phyloP scores from a whole-genome alignment of 2,113 vertebrate species.

The Anhinga anhinga region DNA sequence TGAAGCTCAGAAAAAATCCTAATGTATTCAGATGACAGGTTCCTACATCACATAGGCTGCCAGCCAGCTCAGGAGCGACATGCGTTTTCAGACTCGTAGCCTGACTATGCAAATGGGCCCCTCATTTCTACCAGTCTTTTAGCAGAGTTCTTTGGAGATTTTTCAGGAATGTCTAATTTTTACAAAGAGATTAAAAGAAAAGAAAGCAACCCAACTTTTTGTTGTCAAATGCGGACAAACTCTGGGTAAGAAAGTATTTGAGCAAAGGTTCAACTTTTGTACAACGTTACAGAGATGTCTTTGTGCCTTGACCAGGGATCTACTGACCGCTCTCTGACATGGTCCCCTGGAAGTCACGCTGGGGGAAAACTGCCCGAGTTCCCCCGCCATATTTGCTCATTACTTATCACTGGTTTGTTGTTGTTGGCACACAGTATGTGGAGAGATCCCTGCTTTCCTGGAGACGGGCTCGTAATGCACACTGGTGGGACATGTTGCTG shows the following conservation, averaged over 20 bases:
- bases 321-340: neutral
- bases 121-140: neutral
- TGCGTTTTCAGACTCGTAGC: neutral
- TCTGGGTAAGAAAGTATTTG: neutral
- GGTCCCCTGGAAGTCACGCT: neutral
- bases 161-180: neutral
- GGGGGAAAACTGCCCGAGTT: neutral
- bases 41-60: neutral
- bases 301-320: neutral
- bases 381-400: neutral
- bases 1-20: neutral
- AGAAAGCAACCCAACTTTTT: fast-evolving
- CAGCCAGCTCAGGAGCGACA: neutral
- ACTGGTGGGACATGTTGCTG: fast-evolving
- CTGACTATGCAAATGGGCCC: neutral
- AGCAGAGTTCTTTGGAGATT: neutral
- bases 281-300: neutral
- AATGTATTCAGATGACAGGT: neutral
- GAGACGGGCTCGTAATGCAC: neutral
- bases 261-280: neutral
- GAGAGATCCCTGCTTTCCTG: neutral
- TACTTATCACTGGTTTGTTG: neutral
- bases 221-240: neutral
- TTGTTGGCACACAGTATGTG: fast-evolving
- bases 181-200: neutral